Evolutionary conservation across 2,113 vertebrate genomes (phyloP).

Genomic region (Poecile atricapillus): DNA sequence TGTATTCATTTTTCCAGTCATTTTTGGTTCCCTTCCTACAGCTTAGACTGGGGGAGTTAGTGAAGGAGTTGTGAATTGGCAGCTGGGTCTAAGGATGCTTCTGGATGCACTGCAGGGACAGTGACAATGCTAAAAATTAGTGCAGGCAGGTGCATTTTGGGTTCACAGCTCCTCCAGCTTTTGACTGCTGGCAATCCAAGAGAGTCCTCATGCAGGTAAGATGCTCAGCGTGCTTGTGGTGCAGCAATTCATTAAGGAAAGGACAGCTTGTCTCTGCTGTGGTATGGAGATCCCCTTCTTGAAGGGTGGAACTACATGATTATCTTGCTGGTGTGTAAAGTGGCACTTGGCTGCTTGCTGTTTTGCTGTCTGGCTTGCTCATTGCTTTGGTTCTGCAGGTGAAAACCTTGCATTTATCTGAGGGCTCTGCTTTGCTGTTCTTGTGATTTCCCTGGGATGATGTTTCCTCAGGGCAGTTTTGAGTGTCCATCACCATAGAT

Average conservation of each 20-base stretch:
- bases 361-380: not conserved
- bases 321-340: not conserved
- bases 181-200: not conserved
- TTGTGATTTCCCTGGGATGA: not conserved
- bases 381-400: not conserved
- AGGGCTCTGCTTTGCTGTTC: not conserved
- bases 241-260: not conserved
- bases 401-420: not conserved
- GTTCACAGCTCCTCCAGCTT: not conserved
- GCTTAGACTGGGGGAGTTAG: not conserved
- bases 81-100: not conserved
- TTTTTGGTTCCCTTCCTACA: not conserved
- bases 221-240: not conserved
- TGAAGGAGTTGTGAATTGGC: not conserved
- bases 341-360: not conserved
- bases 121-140: not conserved
- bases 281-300: not conserved
- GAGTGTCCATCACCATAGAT: accelerated
- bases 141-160: not conserved
- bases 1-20: accelerated
- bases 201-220: not conserved
- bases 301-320: not conserved
- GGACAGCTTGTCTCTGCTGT: accelerated
- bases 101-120: not conserved
- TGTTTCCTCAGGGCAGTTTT: not conserved